These are phyloP conservation scores for Habrosyne pyritoides DNA, from an alignment of 2,888 invertebrate genomes.

Conservation along the genomic window DNA sequence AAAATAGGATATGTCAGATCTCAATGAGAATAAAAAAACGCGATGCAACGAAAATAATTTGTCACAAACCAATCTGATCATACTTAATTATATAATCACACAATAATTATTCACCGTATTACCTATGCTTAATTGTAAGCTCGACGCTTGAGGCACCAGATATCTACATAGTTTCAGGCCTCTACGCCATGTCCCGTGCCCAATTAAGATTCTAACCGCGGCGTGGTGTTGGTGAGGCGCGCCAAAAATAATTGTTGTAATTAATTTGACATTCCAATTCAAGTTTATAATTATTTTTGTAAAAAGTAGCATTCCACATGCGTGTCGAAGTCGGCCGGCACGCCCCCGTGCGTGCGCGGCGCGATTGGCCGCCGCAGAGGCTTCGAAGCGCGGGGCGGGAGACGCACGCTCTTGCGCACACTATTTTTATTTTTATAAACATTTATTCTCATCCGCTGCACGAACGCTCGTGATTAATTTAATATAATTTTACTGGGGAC, in stretches of 20 bases:
- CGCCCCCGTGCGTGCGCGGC: constrained; percentile 41
- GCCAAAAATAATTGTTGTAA: constrained; percentile 63
- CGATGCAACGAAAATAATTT: not conserved
- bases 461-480: constrained; percentile 74
- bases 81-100: not conserved
- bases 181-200: constrained; percentile 17
- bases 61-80: not conserved
- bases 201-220: constrained; percentile 53
- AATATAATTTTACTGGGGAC: constrained; percentile 65
- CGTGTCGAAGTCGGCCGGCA: constrained; percentile 31
- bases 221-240: constrained; percentile 28
- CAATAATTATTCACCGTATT: constrained; percentile 9
- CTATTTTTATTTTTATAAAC: constrained; percentile 51
- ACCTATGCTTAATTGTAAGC: not conserved
- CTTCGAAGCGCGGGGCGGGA: constrained; percentile 45
- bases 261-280: constrained; percentile 63
- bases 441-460: constrained; percentile 55
- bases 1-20: no score
- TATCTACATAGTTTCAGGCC: not conserved
- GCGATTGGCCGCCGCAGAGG: constrained; percentile 53
- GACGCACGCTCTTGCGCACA: constrained; percentile 42
- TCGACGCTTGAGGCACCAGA: not conserved
- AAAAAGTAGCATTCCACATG: constrained; percentile 56
- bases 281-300: constrained; percentile 56
- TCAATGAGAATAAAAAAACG: no score